Evolutionary conservation across 1,140 invertebrate species (phyloP).

Genomic region (Drosophila burlai): DNA sequence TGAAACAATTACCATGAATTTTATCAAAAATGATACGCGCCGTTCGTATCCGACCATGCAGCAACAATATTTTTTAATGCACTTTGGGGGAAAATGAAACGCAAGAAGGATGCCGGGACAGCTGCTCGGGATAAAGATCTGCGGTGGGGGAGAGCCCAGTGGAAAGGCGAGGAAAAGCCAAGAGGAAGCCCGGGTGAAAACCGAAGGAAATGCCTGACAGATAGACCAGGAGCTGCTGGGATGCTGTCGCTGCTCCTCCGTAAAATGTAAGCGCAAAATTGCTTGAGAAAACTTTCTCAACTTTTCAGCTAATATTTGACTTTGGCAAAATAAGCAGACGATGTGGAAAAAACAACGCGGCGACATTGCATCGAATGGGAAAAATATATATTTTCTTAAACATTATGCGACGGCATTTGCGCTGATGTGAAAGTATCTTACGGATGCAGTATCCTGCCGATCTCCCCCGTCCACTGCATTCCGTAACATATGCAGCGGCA

Average conservation of each 20-base stretch:
- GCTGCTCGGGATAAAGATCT: constrained; percentile 76
- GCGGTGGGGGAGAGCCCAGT: constrained; percentile 13
- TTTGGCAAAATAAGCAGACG: constrained; percentile 81
- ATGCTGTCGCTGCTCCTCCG: constrained; percentile 27
- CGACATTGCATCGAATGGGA: constrained; percentile 68
- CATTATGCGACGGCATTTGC: constrained; percentile 77
- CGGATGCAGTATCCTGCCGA: constrained; percentile 11
- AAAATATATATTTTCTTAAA: constrained; percentile 71
- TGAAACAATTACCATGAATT: constrained; percentile 84
- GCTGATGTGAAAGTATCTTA: constrained; percentile 62
- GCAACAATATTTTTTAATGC: constrained; percentile 84
- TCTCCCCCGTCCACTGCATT: neutral
- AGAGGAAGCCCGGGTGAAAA: constrained; percentile 2
- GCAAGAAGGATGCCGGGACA: constrained; percentile 57
- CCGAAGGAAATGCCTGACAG: constrained; percentile 74
- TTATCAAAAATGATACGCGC: constrained; percentile 84
- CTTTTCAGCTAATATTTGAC: constrained; percentile 84
- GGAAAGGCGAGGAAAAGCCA: constrained; percentile 12
- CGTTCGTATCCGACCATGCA: constrained; percentile 83
- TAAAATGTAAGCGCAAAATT: constrained; percentile 83
- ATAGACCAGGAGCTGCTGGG: constrained; percentile 70
- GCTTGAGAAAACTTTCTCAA: constrained; percentile 84
- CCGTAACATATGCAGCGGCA: constrained; percentile 40
- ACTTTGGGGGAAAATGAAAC: constrained; percentile 82
- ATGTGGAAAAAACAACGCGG: constrained; percentile 80